Evolutionary conservation across 1,140 invertebrate species (phyloP).

Genomic region (Drosophila watanabei): DNA sequence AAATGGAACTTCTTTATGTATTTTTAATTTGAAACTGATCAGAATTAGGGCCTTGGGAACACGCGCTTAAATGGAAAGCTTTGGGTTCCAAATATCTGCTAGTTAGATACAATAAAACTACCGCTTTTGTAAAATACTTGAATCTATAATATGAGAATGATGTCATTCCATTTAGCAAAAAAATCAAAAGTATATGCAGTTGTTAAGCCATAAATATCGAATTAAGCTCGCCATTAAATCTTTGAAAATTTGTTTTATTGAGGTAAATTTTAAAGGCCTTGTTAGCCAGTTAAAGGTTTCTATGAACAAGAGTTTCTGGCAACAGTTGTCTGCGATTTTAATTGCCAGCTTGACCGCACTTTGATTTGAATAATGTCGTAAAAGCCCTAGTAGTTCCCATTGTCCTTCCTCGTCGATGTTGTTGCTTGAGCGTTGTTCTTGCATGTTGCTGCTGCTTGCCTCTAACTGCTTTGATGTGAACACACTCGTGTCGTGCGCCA

Average conservation of each 20-base stretch:
- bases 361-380: background rate
- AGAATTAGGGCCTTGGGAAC: background rate
- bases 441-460: conserved; percentile 60
- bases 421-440: conserved; percentile 46
- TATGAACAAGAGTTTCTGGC: background rate
- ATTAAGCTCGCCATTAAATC: too few relatives aligned
- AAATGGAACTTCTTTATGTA: too few relatives aligned
- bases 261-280: too few relatives aligned
- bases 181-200: background rate
- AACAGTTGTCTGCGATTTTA: conserved; percentile 8
- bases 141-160: background rate
- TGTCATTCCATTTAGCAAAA: background rate
- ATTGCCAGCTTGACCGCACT: conserved; percentile 9
- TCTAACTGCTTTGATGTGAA: conserved; percentile 29
- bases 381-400: conserved; percentile 12
- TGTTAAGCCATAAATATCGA: background rate
- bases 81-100: background rate
- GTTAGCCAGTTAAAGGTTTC: conserved; percentile 1
- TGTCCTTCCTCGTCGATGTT: conserved; percentile 18
- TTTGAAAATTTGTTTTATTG: background rate
- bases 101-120: background rate
- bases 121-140: background rate
- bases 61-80: background rate
- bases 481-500: conserved; percentile 16
- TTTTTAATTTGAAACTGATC: too few relatives aligned